Evolutionary conservation across 1,140 invertebrate species (phyloP), one percentile per base, ranked within the genome.

Genomic region (Drosophila saltans): DNA sequence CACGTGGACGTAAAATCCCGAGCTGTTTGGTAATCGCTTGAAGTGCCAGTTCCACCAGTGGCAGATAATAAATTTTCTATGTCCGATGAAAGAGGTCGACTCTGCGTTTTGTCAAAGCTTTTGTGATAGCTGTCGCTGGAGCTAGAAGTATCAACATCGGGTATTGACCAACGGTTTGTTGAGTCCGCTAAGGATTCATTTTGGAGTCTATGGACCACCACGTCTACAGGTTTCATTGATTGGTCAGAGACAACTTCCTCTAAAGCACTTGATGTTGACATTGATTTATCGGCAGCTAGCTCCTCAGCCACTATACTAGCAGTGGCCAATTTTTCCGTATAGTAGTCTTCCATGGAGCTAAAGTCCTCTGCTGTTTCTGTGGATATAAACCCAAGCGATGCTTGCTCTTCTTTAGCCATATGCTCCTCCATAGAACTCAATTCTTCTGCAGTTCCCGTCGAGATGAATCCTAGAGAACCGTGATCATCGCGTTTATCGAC

Each of bases 1-100:
- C 72, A 75, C 9, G 84, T 78, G 11, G 95, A 94, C 10, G 96
- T 96, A 43, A 94, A 92, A 69, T 97, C 96, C 76, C 97, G 94
- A 9, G 97, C 97, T 6, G 97, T 97, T 90, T 98, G 97, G 91
- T 98, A 98, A 86, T 98, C 97, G 3, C 97, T 97, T 3, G 95
- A 94, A 78, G 95, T 93, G 1, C 77, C 77, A 0, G 77, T 79
- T 8, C 82, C 83, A 2, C 81, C 81, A 0, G 82, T 88, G 16
- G 75, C 72, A 0, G 82, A 82, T 91, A 95, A 90, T 81, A 95
- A 91, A 5, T 95, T 95, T 84, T 98, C 97, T n/a, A 98, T 92
- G 92, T 98, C 97, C 0, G 97, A 97, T 2, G 97, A 98, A 66
- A 96, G 95, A 1, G 97, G 97, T 82, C 97, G 94, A 92, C 97